phyloP scores from a whole-genome alignment of 2,888 invertebrate genomes.

The Rhorus exstirpatorius region DNA sequence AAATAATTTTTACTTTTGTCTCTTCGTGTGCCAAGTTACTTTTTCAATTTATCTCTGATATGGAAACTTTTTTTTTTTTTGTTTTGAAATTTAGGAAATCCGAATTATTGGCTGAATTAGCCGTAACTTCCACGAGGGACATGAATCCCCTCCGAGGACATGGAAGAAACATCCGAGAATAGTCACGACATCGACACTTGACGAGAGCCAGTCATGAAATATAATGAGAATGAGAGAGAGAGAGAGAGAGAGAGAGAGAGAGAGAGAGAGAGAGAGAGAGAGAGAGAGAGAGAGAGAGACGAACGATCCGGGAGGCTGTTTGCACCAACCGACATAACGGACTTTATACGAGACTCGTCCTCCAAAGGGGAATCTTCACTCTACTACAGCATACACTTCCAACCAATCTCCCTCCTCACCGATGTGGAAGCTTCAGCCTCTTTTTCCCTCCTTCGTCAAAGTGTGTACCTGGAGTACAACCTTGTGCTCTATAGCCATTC shows the following conservation, averaged over 20 bases:
- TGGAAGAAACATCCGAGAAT: too few relatives aligned
- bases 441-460: slow-evolving; percentile 52
- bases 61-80: too few relatives aligned
- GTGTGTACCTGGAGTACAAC: slow-evolving; percentile 70
- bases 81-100: too few relatives aligned
- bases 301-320: slow-evolving; percentile 59
- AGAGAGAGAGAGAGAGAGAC: slow-evolving; percentile 26
- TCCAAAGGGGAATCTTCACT: slow-evolving; percentile 61
- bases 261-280: slow-evolving; percentile 59
- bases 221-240: too few relatives aligned
- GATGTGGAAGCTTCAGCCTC: slow-evolving; percentile 35
- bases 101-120: too few relatives aligned
- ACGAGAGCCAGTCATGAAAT: not conserved
- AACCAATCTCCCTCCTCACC: slow-evolving; percentile 23
- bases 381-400: slow-evolving; percentile 8
- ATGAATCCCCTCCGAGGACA: too few relatives aligned
- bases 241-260: not conserved
- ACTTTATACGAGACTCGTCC: slow-evolving; percentile 50
- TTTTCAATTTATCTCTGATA: too few relatives aligned
- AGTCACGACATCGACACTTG: too few relatives aligned
- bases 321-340: slow-evolving; percentile 71
- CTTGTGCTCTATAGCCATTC: slow-evolving; percentile 75
- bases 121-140: too few relatives aligned
- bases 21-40: too few relatives aligned
- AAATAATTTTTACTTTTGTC: too few relatives aligned